Evolutionary conservation across 2,113 vertebrate species (phyloP).

Genomic region (Hippocampus comes): DNA sequence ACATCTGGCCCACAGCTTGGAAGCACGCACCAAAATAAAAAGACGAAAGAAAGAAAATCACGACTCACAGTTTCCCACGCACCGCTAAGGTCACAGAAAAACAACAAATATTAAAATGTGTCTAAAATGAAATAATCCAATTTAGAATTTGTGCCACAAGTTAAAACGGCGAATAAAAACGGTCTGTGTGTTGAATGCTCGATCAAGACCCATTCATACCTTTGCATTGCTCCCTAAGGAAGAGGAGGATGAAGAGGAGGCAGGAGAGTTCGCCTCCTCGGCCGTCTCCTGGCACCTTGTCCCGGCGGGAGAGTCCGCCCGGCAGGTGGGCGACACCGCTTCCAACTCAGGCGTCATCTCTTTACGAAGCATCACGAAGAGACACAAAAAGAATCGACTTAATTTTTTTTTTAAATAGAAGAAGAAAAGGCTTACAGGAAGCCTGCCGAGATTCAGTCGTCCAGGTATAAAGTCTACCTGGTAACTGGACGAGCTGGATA

Average conservation of each 20-base stretch:
- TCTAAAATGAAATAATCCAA: not conserved
- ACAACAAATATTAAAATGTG: not conserved
- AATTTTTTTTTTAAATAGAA: conserved; percentile 23
- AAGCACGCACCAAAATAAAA: conserved; percentile 18
- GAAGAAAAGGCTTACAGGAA: not conserved
- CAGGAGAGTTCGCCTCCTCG: conserved; percentile 80
- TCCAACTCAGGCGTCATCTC: conserved; percentile 81
- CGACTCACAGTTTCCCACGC: not conserved
- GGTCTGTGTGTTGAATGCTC: conserved; percentile 10
- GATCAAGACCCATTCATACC: conserved; percentile 74
- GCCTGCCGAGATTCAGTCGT: conserved; percentile 44
- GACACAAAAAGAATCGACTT: conserved; percentile 26
- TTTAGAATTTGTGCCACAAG: not conserved
- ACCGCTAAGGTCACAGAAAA: not conserved
- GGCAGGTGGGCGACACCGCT: conserved; percentile 81
- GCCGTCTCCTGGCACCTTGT: conserved; percentile 80
- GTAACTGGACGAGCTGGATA: conserved; percentile 70
- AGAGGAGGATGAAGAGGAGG: conserved; percentile 67
- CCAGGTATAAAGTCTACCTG: conserved; percentile 76
- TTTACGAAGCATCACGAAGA: conserved; percentile 75
- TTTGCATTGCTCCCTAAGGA: conserved; percentile 77
- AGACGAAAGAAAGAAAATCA: conserved; percentile 37
- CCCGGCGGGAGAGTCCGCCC: conserved; percentile 82
- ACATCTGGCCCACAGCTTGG: conserved; percentile 60
- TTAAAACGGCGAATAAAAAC: not conserved